Evolutionary conservation across 2,797 vertebrate species (phyloP).

Genomic region (Perdix hodgsoniae): DNA sequence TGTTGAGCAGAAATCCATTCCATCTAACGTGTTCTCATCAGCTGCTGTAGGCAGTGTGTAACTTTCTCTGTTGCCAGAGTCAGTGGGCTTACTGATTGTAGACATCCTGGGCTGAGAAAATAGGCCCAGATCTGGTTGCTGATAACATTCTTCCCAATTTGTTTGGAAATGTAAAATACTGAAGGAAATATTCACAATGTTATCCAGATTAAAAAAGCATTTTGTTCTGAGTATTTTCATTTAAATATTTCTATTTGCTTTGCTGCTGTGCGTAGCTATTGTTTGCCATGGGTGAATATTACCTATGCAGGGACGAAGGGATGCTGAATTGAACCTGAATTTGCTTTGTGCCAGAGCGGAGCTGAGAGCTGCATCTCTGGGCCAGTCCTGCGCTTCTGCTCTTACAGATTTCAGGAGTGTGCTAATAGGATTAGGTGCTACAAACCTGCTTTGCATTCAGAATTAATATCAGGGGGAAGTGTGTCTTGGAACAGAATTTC

Average conservation of each 20-base stretch:
- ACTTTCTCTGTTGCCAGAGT: background rate
- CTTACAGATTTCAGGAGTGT: constrained; percentile 41
- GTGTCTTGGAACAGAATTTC: constrained; percentile 17
- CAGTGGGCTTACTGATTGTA: background rate
- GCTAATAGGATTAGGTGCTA: constrained; percentile 55
- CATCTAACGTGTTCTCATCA: background rate
- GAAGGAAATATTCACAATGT: background rate
- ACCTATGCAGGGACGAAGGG: background rate
- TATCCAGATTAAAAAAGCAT: background rate
- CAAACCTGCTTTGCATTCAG: constrained; percentile 37
- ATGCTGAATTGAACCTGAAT: background rate
- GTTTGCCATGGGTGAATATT: background rate
- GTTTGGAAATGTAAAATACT: background rate
- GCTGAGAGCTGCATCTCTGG: background rate
- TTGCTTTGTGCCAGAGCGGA: background rate
- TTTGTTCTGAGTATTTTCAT: background rate
- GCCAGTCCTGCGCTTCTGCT: constrained; percentile 23
- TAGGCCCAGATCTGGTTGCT: background rate
- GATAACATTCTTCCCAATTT: background rate
- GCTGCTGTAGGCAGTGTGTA: rapidly evolving
- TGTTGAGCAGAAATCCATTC: background rate
- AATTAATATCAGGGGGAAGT: constrained; percentile 4
- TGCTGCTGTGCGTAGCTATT: background rate
- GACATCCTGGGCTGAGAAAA: background rate
- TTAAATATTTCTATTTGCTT: background rate